phyloP scores from a whole-genome alignment of 1,140 invertebrate genomes.

The Drosophila ercepeae region DNA sequence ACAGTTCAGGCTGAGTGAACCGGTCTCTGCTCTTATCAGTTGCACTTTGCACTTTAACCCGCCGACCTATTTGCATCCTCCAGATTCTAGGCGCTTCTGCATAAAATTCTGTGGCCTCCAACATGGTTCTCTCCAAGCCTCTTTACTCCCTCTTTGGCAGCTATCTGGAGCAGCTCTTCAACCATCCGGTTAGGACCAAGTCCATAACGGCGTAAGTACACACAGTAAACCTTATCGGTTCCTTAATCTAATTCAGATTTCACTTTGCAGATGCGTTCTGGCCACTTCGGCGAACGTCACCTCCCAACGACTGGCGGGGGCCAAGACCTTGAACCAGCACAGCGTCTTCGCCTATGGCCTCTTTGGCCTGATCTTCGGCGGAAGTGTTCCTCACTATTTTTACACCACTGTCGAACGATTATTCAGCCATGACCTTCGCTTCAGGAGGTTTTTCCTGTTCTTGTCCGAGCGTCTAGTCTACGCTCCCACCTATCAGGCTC shows the following conservation, averaged over 20 bases:
- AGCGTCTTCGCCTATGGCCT: slow-evolving; percentile 88
- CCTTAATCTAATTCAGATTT: neutral
- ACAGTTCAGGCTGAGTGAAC: neutral
- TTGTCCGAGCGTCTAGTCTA: slow-evolving; percentile 88
- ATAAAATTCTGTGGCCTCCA: neutral
- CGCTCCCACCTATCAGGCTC: slow-evolving; percentile 88
- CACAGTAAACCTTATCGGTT: neutral
- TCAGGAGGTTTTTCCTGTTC: slow-evolving; percentile 83
- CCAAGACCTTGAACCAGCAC: slow-evolving; percentile 86
- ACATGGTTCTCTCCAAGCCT: slow-evolving; percentile 89
- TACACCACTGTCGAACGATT: slow-evolving; percentile 86
- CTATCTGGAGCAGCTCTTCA: slow-evolving; percentile 89
- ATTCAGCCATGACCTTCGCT: slow-evolving; percentile 63
- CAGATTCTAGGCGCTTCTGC: neutral
- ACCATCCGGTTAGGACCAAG: slow-evolving; percentile 89
- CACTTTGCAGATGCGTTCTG: slow-evolving; percentile 85
- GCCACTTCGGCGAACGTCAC: slow-evolving; percentile 87
- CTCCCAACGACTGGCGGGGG: slow-evolving; percentile 87
- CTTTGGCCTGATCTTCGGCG: slow-evolving; percentile 90
- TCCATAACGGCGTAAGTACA: slow-evolving; percentile 88
- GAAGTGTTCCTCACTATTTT: slow-evolving; percentile 89
- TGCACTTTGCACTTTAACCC: slow-evolving; percentile 72
- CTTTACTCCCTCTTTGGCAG: slow-evolving; percentile 87
- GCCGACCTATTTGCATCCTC: slow-evolving; percentile 4
- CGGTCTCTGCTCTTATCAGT: slow-evolving; percentile 43